A percentile compares a stretch with the other conserved stretches of the same genome.
These are phyloP conservation scores for Anthonomus grandis DNA, from an alignment of 1,140 invertebrate genomes.

Conservation along the genomic window DNA sequence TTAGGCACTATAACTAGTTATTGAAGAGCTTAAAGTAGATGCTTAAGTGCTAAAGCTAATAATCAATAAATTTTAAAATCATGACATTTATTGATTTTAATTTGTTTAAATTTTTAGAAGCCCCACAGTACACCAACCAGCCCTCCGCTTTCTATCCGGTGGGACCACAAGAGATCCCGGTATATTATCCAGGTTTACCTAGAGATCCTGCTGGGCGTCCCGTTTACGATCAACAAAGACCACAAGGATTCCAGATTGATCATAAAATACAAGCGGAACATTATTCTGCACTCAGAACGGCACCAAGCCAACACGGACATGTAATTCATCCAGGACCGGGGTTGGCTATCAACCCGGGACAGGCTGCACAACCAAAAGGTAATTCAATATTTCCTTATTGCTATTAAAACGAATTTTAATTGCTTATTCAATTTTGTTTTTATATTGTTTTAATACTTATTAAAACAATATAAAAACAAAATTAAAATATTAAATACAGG, in stretches of 20 bases:
- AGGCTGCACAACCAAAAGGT: slow-evolving; percentile 40
- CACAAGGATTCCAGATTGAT: slow-evolving; percentile 43
- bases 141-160: slow-evolving; percentile 39
- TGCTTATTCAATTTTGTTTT: too few species aligned
- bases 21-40: too few species aligned
- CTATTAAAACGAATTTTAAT: too few species aligned
- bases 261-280: slow-evolving; percentile 42
- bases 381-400: too few species aligned
- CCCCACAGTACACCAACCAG: slow-evolving; percentile 43
- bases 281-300: slow-evolving; percentile 38
- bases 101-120: slow-evolving; percentile 38
- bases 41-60: too few species aligned
- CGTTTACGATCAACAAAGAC: slow-evolving; percentile 40
- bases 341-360: slow-evolving; percentile 39
- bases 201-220: slow-evolving; percentile 40
- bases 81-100: too few species aligned
- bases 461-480: too few species aligned
- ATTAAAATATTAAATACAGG: too few species aligned
- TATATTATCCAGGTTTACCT: slow-evolving; percentile 39
- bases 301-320: slow-evolving; percentile 33
- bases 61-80: too few species aligned
- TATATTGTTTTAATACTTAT: too few species aligned
- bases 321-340: slow-evolving; percentile 41
- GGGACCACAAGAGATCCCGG: slow-evolving; percentile 40
- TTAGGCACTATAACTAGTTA: too few species aligned